These are phyloP conservation scores for Tuta absoluta DNA, from an alignment of 2,888 invertebrate species.

Conservation along the genomic window DNA sequence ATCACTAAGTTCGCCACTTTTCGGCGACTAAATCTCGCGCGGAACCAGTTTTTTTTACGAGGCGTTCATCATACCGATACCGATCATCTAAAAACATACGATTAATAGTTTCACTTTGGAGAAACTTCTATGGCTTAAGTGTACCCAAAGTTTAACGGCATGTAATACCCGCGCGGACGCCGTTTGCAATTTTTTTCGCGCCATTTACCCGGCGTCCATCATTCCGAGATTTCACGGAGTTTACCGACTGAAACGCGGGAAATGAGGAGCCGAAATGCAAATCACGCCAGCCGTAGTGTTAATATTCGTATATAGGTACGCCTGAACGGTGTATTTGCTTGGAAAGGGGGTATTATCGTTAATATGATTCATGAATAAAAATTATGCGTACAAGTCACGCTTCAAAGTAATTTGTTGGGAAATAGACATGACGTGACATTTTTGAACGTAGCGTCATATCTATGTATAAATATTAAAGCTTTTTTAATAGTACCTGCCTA, in stretches of 20 bases:
- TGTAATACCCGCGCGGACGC: conserved; percentile 42
- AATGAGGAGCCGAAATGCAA: conserved; percentile 66
- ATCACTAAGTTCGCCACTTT: no score
- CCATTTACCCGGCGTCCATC: conserved; percentile 75
- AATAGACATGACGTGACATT: not conserved
- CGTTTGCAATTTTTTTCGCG: conserved; percentile 64
- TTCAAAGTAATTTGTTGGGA: conserved; percentile 13
- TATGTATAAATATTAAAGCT: not conserved
- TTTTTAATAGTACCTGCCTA: not conserved
- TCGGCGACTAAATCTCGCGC: no score
- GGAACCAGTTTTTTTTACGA: no score
- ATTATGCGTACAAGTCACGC: conserved; percentile 20
- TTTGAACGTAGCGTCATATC: not conserved
- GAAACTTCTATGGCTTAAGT: no score
- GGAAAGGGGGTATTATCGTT: conserved; percentile 16
- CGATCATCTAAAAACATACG: no score
- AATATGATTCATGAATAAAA: conserved; percentile 5
- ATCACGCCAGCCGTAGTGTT: conserved; percentile 56
- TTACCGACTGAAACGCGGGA: conserved; percentile 38
- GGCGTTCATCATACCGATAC: no score
- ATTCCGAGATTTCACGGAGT: conserved; percentile 60
- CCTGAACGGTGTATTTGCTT: conserved; percentile 23
- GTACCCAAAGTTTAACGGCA: not conserved
- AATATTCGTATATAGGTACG: conserved; percentile 60
- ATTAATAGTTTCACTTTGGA: no score